Conservation (phyloP, 2,888 invertebrate genomes). For the Ethmia dodecea region DNA sequence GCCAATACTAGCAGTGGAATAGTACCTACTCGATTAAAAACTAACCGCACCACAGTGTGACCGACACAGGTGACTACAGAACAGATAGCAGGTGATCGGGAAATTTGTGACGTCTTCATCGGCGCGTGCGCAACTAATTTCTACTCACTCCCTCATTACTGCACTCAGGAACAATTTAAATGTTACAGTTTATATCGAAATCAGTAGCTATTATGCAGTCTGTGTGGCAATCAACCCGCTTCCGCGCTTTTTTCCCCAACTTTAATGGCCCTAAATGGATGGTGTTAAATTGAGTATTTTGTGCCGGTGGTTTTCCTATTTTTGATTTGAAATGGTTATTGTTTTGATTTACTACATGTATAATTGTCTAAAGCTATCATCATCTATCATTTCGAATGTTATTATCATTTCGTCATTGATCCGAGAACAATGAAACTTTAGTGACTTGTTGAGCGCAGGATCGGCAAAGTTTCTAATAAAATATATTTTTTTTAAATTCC, state of each 20-base stretch:
- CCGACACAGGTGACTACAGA: not conserved
- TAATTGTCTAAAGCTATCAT: too few relatives aligned
- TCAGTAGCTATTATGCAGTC: constrained; percentile 33
- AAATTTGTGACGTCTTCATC: constrained; percentile 46
- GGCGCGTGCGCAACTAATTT: constrained; percentile 63
- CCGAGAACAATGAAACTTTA: too few relatives aligned
- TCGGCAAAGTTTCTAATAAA: too few relatives aligned
- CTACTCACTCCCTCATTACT: constrained; percentile 41
- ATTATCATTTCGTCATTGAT: too few relatives aligned
- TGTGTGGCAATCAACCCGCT: constrained; percentile 50
- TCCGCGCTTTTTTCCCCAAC: constrained; percentile 42
- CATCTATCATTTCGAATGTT: too few relatives aligned
- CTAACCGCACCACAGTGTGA: not conserved
- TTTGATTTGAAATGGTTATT: constrained; percentile 4
- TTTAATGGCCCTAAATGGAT: constrained; percentile 43
- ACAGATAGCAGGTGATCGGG: constrained; percentile 5
- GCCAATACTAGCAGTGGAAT: too few relatives aligned
- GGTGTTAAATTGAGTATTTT: constrained; percentile 59
- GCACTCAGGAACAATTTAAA: constrained; percentile 37
- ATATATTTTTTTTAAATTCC: too few relatives aligned
- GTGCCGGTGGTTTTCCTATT: constrained; percentile 35
- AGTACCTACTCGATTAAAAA: too few relatives aligned
- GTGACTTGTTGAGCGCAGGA: too few relatives aligned
- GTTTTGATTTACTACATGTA: too few relatives aligned
- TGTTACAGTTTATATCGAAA: constrained; percentile 26